phyloP scores from a whole-genome alignment of 2,113 vertebrate species.

The Engraulis encrasicolus region DNA sequence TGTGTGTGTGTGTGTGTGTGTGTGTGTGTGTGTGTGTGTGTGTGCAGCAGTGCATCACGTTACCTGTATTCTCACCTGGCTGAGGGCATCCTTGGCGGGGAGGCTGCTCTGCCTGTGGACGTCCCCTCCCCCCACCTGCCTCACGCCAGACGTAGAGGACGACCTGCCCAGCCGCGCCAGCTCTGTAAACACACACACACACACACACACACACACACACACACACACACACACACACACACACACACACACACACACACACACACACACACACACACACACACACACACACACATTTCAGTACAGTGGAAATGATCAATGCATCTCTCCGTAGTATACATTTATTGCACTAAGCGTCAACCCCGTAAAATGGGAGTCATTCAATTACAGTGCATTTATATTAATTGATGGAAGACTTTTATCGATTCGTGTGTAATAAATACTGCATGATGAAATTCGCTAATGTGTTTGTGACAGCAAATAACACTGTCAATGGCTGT shows the following conservation, averaged over 20 bases:
- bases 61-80: conserved; percentile 72
- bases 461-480: background rate
- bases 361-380: background rate
- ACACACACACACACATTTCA: background rate
- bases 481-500: background rate
- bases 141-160: conserved; percentile 88
- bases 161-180: conserved; percentile 89
- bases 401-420: too few species aligned
- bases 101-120: conserved; percentile 86
- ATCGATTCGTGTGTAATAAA: background rate
- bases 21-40: background rate
- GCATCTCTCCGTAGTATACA: background rate
- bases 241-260: conserved; percentile 13
- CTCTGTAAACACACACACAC: conserved; percentile 69
- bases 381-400: background rate
- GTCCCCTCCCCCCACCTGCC: conserved; percentile 80
- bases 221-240: conserved; percentile 33
- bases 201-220: conserved; percentile 23
- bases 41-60: background rate
- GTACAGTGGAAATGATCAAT: background rate
- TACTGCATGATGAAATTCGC: background rate
- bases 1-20: background rate
- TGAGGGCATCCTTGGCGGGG: conserved; percentile 78
- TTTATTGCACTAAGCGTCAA: background rate
- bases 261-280: background rate